Evolutionary conservation across 2,888 invertebrate species (phyloP), one percentile per base, ranked within the genome.

Genomic region (Diplazon laetatorius): DNA sequence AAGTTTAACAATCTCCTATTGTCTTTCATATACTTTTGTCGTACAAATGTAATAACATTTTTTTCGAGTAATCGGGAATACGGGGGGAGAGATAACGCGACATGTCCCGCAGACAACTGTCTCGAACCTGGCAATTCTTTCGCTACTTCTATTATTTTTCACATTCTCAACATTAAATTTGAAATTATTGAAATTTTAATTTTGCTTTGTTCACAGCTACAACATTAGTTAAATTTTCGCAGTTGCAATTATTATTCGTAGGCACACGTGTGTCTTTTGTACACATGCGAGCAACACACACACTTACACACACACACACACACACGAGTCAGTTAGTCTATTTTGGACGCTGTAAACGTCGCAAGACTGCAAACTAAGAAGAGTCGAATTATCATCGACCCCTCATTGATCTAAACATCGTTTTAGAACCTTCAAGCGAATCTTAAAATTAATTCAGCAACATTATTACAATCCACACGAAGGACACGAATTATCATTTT

Each of bases 1-100:
- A 65, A 20, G 35, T 55, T 60, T 62, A 75, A 78, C 78, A 71
- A 75, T 59, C n/a, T 62, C 70, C 78, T 75, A 75, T 75, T 71
- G 75, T 70, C 75, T 14, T 74, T 75, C 37, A 37, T 46, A 46
- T 65, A 59, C 46, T 30, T 52, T 12, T 78, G 59, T 57, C 39
- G 57, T 68, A 57, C 50, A 52, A 74, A 71, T 75, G 30, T 50
- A 59, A 59, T 37, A 73, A 73, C 52, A 63, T 57, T 66, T 46
- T 62, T 20, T 52, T 70, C 35, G n/a, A 50, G 14, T 55, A 68
- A n/a, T n/a, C n/a, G 69, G 68, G 68, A 25, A 55, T 20, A 20
- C 39, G 9, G n/a, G n/a, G 16, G 16, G 16, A 14, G 18, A 16
- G 10, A 48, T 2, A 48, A 48, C 48, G 16, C n/a, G 22, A 5